Evolutionary conservation across 53 echinoderm and acorn worm genomes (phyloP), one percentile per base, ranked within the genome.

Genomic region (Echinometra lucunter): DNA sequence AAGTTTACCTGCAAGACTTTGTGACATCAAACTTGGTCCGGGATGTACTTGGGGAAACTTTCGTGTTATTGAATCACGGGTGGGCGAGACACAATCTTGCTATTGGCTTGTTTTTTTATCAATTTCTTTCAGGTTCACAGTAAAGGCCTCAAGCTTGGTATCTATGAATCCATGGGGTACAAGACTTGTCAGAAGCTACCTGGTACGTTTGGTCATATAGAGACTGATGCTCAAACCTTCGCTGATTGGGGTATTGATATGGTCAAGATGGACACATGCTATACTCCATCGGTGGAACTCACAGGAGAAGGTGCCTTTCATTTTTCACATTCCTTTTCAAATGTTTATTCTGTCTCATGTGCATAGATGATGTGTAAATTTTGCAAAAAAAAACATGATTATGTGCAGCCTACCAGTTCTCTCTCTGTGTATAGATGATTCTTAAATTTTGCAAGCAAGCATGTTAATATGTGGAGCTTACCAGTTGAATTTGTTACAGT

Each of bases 241-340:
- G 97, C 97, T 38, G 97, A 98, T 25, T 98, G 98, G 98, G 98
- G 97, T 25, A 74, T 98, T 47, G 98, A 98, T 81, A 89, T 96
- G 72, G 97, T 98, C 58, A 98, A 98, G 95, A 96, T 98, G 97
- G 98, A 98, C 42, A 90, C 96, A 4, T 98, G 98, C 70, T 83
- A 94, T 49, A 90, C 95, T 47, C 95, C 96, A 45, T 53, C 56
- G 0, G 82, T 49, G 21, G 37, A 95, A 21, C 92, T 95, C 45
- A 90, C 95, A 10, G 91, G 92, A 92, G 96, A 97, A 96, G 97
- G 97, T 96, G 66, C 8, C 47, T 6, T 85, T 85, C 28, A 81
- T 30, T 10, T 53, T 53, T 53, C 53, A 53, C 53, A 53, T 53
- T 53, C 53, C 8, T 53, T 9, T 13, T 53, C 13, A n/a, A n/a